Conservation (phyloP, 92 coral and sea anemone genomes). For the Hydrozoanthus gracilis region DNA sequence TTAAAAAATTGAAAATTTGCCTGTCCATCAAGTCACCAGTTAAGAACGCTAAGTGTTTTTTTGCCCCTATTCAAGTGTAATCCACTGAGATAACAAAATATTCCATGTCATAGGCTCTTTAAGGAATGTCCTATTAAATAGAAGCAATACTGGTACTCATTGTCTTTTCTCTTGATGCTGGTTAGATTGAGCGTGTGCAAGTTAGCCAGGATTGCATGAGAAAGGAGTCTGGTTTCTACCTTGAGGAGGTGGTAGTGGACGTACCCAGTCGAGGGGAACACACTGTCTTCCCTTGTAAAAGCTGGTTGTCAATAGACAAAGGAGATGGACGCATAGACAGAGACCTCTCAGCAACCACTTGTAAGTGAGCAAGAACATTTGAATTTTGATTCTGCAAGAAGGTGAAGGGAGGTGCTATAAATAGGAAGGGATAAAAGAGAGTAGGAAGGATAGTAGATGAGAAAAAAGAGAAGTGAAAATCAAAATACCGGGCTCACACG, state of each 20-base stretch:
- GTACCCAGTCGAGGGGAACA: constrained; percentile 97
- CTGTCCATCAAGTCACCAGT: too few species aligned
- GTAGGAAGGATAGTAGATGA: too few species aligned
- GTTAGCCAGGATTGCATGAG: constrained; percentile 88
- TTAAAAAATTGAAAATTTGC: too few species aligned
- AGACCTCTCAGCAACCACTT: constrained; percentile 85
- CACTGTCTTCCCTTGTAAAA: constrained; percentile 92
- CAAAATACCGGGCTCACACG: too few species aligned
- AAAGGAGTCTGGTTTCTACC: constrained; percentile 85
- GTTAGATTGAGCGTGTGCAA: constrained; percentile 87
- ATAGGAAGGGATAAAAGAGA: too few species aligned
- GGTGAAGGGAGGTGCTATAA: background rate
- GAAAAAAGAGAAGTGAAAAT: too few species aligned
- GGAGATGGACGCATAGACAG: constrained; percentile 93
- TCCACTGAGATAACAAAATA: too few species aligned
- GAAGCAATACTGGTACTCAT: too few species aligned
- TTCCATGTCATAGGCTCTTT: too few species aligned
- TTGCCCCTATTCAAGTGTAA: too few species aligned
- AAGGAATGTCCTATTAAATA: too few species aligned
- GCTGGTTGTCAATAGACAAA: constrained; percentile 86
- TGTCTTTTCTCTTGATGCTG: background rate
- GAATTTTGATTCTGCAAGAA: background rate
- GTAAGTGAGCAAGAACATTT: constrained; percentile 50
- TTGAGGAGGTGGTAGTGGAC: constrained; percentile 95
- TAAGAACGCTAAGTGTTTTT: too few species aligned